Conservation (phyloP, 1,140 invertebrate species). For the Apocrypta bakeri region DNA sequence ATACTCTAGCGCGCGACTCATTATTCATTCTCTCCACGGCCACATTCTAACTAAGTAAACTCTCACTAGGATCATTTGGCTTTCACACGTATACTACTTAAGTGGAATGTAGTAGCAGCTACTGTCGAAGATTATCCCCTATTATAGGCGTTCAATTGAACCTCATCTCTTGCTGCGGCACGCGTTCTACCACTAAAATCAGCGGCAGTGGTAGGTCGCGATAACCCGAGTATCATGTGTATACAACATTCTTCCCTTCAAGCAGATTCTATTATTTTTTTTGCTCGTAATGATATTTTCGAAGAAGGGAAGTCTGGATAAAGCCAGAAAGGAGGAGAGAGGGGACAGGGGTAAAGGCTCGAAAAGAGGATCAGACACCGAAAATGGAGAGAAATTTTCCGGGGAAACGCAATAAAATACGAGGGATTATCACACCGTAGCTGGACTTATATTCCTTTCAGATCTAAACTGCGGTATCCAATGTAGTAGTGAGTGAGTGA, state of each 20-base stretch:
- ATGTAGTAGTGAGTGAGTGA: not conserved
- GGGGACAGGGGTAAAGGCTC: not conserved
- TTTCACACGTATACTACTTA: not conserved
- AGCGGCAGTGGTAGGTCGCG: not conserved
- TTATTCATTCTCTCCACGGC: not conserved
- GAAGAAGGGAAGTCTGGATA: not conserved
- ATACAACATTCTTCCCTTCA: not conserved
- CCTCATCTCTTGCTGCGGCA: not conserved
- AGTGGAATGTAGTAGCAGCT: not conserved
- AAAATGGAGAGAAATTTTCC: slow-evolving; percentile 11
- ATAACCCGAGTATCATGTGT: not conserved
- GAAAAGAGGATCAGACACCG: not conserved
- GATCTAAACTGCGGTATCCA: not conserved
- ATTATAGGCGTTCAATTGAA: slow-evolving; percentile 33
- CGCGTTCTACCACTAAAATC: not conserved
- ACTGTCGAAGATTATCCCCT: slow-evolving; percentile 14
- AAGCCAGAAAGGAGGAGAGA: not conserved
- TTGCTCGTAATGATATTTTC: not conserved
- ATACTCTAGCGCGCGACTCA: not conserved
- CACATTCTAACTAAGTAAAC: not conserved
- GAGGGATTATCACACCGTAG: slow-evolving; percentile 16
- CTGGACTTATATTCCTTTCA: slow-evolving; percentile 25
- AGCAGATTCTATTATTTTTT: not conserved
- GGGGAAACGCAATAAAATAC: slow-evolving; percentile 23
- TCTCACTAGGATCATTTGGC: not conserved